Conservation (phyloP, 2,113 vertebrate genomes). For the Apteryx mantelli region DNA sequence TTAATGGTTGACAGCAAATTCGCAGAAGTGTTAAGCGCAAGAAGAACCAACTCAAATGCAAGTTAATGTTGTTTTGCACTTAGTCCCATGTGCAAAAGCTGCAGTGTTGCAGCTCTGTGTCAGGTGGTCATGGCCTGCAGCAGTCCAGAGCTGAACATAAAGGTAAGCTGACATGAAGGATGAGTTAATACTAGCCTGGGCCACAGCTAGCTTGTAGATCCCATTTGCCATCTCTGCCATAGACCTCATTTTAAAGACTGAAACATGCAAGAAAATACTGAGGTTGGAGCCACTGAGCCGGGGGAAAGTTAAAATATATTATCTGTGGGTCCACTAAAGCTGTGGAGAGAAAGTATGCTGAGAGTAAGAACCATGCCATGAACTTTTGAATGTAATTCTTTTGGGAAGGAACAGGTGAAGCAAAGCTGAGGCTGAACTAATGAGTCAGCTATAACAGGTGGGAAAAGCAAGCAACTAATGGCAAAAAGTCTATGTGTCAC, state of each 20-base stretch:
- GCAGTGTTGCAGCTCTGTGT: fast-evolving
- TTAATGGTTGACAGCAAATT: not conserved
- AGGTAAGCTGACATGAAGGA: not conserved
- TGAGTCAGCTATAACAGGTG: conserved; percentile 28
- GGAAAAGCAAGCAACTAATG: conserved; percentile 21
- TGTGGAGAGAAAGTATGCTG: not conserved
- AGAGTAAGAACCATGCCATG: conserved; percentile 10
- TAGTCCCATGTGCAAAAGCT: not conserved
- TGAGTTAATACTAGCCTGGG: not conserved
- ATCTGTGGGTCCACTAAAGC: not conserved
- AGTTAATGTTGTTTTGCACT: not conserved
- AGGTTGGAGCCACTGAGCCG: not conserved
- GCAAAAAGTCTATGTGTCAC: conserved; percentile 5
- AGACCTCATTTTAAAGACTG: not conserved
- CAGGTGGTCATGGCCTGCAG: not conserved
- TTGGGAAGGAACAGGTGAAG: conserved; percentile 34
- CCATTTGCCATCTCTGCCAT: not conserved
- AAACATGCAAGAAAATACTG: not conserved
- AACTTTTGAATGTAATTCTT: conserved; percentile 46
- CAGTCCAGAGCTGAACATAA: not conserved
- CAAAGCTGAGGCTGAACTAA: conserved; percentile 43
- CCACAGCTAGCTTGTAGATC: not conserved
- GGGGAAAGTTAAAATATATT: not conserved
- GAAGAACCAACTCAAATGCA: not conserved
- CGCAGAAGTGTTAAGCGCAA: not conserved